Conservation (phyloP, 2,888 invertebrate genomes). For the Gnatocerus cornutus region DNA sequence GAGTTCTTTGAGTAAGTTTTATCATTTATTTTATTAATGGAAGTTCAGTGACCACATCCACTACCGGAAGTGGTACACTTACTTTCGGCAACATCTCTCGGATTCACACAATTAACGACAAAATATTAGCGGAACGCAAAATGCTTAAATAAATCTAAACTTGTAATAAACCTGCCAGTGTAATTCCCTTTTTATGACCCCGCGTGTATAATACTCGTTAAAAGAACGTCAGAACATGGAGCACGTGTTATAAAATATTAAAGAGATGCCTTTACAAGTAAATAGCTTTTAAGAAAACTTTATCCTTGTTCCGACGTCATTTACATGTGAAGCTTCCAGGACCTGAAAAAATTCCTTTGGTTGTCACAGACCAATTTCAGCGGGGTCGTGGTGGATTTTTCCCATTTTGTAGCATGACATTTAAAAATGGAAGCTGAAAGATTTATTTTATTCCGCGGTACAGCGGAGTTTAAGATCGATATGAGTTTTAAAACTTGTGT, state of each 20-base stretch:
- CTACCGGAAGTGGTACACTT: too few relatives aligned
- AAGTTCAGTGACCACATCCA: too few relatives aligned
- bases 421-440: conserved; percentile 14
- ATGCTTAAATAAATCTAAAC: neutral
- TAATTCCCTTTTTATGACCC: conserved; percentile 5
- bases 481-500: neutral
- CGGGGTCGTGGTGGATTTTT: neutral
- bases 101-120: too few relatives aligned
- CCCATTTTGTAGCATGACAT: neutral
- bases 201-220: conserved; percentile 1
- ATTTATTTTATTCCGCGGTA: conserved; percentile 13
- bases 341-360: neutral
- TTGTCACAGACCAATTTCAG: conserved; percentile 8
- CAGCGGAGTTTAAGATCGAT: conserved; percentile 4
- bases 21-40: too few relatives aligned
- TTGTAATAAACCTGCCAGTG: neutral
- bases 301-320: conserved; percentile 5
- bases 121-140: neutral
- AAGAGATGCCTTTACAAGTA: neutral
- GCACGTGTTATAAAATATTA: conserved; percentile 21
- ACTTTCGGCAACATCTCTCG: too few relatives aligned
- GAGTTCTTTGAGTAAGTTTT: too few relatives aligned
- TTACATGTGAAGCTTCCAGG: conserved; percentile 12
- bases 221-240: conserved; percentile 1
- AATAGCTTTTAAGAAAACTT: conserved; percentile 13